Base-by-base conservation (phyloP, 1,140 invertebrate species). In the Polyergus mexicanus region DNA sequence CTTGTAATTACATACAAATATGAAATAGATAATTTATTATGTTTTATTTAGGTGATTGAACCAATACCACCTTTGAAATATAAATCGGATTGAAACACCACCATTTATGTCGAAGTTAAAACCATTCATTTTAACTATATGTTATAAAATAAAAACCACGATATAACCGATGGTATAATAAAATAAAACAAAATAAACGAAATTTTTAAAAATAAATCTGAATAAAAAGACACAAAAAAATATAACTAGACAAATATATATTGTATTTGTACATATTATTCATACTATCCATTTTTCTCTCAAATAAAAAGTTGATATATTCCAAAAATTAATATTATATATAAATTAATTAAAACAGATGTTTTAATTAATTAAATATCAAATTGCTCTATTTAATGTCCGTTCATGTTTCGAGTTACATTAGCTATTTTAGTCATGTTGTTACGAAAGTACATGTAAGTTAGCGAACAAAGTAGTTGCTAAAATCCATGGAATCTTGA, bases 391-490 rank as follows among this genome's bases (percentile, higher is more conserved):
- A 51, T 11, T 13, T 22, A 13, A 78, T 66, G 51, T 32, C 25
- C 13, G 65, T 66, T 47, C 44, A 28, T 47, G 58, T 65, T n/a
- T 65, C 51, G 19, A 3, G 3, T 78, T 35, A 65, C 25, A 3
- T 4, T 28, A 65, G 19, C 8, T 22, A 35, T 10, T 41, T 77
- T 47, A 28, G 28, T n/a, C 19, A 11, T 11, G 0, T 32, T 47
- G 25, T 77, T 77, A 47, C 11, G n/a, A 66, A 75, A 78, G 41
- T 66, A 44, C 41, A 47, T 47, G 8, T 6, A 10, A 65, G 65
- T 41, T 68, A 78, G 63, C 16, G 47, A 78, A 78, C 44, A 78
- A 78, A 28, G 47, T 4, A 38, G 60, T 41, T 78, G 16, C 51
- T 4, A 28, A 66, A 78, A 68, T 51, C 22, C n/a, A 5, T 44